Evolutionary conservation across 2,797 vertebrate genomes (phyloP).

Genomic region (Aphelocoma californica): DNA sequence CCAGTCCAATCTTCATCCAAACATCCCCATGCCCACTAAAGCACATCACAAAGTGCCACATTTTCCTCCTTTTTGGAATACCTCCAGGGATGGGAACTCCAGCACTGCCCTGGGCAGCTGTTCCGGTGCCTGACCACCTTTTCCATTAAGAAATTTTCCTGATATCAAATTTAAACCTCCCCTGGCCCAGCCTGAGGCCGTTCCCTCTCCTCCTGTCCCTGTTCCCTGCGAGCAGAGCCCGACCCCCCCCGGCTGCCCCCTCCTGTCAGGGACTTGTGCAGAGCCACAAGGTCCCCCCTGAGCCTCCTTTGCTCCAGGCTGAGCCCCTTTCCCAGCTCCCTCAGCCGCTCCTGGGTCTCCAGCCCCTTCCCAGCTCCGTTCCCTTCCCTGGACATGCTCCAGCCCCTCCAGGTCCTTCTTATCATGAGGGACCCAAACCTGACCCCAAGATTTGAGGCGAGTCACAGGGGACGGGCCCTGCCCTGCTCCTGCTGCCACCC

Average conservation of each 20-base stretch:
- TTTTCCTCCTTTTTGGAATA: not conserved
- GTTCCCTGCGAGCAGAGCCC: not conserved
- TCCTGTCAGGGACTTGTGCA: too few species aligned
- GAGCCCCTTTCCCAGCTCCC: not conserved
- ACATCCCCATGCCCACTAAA: not conserved
- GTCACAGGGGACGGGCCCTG: not conserved
- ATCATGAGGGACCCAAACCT: not conserved
- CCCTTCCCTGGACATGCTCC: not conserved
- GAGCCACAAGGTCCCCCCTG: too few species aligned
- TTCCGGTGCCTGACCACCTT: fast-evolving
- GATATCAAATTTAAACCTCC: fast-evolving
- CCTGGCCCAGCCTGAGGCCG: not conserved
- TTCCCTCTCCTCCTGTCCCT: not conserved
- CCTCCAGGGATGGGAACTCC: not conserved
- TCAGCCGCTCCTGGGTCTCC: not conserved
- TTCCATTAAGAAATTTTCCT: not conserved
- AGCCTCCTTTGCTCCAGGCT: too few species aligned
- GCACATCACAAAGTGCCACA: not conserved
- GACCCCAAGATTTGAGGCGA: not conserved
- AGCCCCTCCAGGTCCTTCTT: not conserved
- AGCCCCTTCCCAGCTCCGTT: not conserved
- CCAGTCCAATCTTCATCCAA: not conserved
- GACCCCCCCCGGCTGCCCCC: not conserved
- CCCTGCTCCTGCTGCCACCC: not conserved
- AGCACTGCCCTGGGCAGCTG: not conserved